Evolutionary conservation across 2,797 vertebrate species (phyloP), one percentile per base, ranked within the genome.

Genomic region (Esox lucius): DNA sequence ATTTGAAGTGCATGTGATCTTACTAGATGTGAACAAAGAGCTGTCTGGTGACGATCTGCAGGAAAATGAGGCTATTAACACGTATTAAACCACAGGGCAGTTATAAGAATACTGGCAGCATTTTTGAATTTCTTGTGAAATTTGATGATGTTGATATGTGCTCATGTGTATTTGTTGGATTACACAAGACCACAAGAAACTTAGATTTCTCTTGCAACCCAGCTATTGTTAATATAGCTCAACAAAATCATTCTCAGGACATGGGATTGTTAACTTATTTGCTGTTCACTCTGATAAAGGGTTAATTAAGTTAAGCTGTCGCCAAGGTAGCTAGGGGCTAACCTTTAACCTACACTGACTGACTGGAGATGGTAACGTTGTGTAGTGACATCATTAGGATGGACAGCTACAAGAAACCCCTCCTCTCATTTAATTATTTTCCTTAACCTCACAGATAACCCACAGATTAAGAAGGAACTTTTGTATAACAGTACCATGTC

Each of bases 201-300:
- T 3, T 31, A 31, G 28, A 31, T 31, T 31, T 31, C 28, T 31
- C 28, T 28, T 28, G 22, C 26, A 68, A 64, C 46, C 17, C 70
- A 22, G 31, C 22, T 67, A 39, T 67, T 65, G 62, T 72, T 79
- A 75, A 76, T 69, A 28, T 31, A 78, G 62, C 31, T 64, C 26
- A 70, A 68, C 31, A 13, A 42, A 78, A 65, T n/a, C 39, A 62
- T 19, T 56, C 48, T 49, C n/a, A 74, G 31, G 26, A 26, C 71
- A 77, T 28, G 31, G 39, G 69, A 53, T 22, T 33, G 33, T 39
- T 56, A 15, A 33, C 19, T 69, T 59, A 65, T 64, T 75, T 62
- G 64, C 28, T 62, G 53, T 64, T 53, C 8, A 70, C 3, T 39
- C 66, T 33, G 72, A 70, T 65, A 74, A 33, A 62, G 35, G 53